Evolutionary conservation across 2,888 invertebrate genomes (phyloP).

Genomic region (Drosophila sordidapex): DNA sequence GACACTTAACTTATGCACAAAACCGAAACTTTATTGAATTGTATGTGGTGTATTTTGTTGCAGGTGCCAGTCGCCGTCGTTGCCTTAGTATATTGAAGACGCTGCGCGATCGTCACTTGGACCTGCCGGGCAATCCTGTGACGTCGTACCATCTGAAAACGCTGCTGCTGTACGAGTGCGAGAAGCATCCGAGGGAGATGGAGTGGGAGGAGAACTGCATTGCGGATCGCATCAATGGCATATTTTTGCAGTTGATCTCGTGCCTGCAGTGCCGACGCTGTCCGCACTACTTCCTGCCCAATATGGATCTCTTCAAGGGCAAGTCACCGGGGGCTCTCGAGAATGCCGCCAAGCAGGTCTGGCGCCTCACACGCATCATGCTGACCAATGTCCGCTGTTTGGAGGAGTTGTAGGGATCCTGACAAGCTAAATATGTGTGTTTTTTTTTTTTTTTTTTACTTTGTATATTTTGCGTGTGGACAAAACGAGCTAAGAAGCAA

Average conservation of each 20-base stretch:
- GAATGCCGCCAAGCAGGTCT: slow-evolving; percentile 96
- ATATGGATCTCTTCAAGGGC: slow-evolving; percentile 96
- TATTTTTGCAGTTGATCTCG: slow-evolving; percentile 96
- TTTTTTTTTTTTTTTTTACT: slow-evolving; percentile 25
- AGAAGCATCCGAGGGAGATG: slow-evolving; percentile 96
- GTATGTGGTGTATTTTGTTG: slow-evolving; percentile 11
- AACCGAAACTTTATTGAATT: neutral
- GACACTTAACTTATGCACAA: neutral
- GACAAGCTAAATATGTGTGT: slow-evolving; percentile 7
- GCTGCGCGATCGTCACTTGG: slow-evolving; percentile 95
- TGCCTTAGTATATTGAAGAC: slow-evolving; percentile 96
- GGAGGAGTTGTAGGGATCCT: slow-evolving; percentile 90
- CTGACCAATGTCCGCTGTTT: slow-evolving; percentile 96
- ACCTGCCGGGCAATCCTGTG: slow-evolving; percentile 95
- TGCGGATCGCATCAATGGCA: slow-evolving; percentile 96
- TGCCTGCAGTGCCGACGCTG: slow-evolving; percentile 97
- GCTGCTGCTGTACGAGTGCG: slow-evolving; percentile 96
- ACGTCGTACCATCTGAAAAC: slow-evolving; percentile 96
- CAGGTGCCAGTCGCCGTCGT: slow-evolving; percentile 91
- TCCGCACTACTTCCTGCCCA: slow-evolving; percentile 98
- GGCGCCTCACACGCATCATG: slow-evolving; percentile 96
- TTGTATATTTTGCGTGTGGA: slow-evolving; percentile 15
- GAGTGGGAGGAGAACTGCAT: slow-evolving; percentile 98
- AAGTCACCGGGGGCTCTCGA: slow-evolving; percentile 95
- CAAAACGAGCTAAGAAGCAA: slow-evolving; percentile 40